A percentile compares a stretch with the other conserved stretches of the same genome.
These are phyloP conservation scores for Strix uralensis DNA, from an alignment of 2,113 vertebrate species.

Conservation along the genomic window DNA sequence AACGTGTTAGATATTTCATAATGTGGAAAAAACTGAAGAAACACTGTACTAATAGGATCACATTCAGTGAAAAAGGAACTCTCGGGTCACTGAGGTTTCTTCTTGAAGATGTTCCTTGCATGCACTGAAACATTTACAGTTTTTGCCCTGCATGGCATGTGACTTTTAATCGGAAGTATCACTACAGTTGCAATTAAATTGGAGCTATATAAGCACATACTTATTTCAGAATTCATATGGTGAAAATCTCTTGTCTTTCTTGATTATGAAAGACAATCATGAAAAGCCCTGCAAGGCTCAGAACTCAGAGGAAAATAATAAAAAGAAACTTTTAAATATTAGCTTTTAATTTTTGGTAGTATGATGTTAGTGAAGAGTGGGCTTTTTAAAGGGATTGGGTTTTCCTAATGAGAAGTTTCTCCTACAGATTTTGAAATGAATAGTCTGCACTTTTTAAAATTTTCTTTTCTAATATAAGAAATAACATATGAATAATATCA, in stretches of 20 bases:
- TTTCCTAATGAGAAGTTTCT: neutral
- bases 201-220: neutral
- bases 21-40: neutral
- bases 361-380: neutral
- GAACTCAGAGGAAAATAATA: neutral
- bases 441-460: neutral
- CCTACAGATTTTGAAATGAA: neutral
- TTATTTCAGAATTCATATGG: neutral
- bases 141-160: neutral
- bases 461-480: neutral
- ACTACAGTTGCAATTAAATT: neutral
- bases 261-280: neutral
- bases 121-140: neutral
- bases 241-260: neutral
- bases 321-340: neutral
- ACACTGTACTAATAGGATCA: neutral
- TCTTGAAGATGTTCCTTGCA: neutral
- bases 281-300: neutral
- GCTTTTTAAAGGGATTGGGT: neutral
- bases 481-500: neutral
- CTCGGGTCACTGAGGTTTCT: neutral
- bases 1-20: neutral
- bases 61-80: neutral
- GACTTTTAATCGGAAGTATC: neutral
- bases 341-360: neutral